A percentile compares a stretch with the other conserved stretches of the same genome.
Conservation (phyloP, 2,888 invertebrate genomes). For the Tipula lateralis region DNA sequence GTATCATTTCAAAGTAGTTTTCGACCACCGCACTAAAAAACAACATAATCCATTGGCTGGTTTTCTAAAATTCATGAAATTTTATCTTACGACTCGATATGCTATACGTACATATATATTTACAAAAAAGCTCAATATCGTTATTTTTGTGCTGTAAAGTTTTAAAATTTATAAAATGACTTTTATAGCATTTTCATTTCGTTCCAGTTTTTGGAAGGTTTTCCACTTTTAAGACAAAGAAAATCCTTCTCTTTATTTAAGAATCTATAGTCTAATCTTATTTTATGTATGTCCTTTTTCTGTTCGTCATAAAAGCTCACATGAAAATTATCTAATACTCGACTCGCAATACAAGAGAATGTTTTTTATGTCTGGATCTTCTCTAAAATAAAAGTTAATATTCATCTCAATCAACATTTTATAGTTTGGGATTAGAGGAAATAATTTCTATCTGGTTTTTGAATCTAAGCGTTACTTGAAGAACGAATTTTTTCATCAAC, state of each 20-base stretch:
- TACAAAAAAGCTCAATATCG: background rate
- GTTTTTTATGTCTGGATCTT: background rate
- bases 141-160: background rate
- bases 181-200: background rate
- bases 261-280: background rate
- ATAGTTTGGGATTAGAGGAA: background rate
- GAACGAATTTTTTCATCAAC: background rate
- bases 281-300: background rate
- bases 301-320: background rate
- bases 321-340: background rate
- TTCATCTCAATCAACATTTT: background rate
- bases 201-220: background rate
- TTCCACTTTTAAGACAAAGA: background rate
- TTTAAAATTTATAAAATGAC: conserved; percentile 1
- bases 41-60: background rate
- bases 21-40: background rate
- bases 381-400: background rate
- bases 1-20: background rate
- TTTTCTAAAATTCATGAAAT: background rate
- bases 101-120: background rate
- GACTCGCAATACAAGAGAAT: background rate
- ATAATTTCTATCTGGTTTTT: background rate
- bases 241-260: background rate
- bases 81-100: background rate
- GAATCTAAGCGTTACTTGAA: background rate